Conservation (phyloP, 2,797 vertebrate species). For the Coregonus sp. region DNA sequence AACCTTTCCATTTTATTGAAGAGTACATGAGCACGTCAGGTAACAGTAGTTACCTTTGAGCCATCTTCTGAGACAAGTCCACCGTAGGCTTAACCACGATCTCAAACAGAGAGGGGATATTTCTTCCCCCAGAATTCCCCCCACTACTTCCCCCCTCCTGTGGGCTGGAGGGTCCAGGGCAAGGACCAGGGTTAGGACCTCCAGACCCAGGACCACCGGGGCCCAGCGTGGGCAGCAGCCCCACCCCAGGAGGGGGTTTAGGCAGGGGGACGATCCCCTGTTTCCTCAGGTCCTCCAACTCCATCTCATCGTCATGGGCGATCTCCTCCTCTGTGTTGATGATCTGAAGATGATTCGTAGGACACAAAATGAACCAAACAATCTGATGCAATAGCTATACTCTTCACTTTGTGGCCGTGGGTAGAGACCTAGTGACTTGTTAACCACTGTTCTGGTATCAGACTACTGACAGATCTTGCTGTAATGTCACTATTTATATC, state of each 20-base stretch:
- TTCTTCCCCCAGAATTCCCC: conserved; percentile 77
- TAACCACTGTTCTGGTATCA: background rate
- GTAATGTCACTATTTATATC: background rate
- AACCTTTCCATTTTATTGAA: background rate
- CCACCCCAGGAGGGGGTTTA: conserved; percentile 93
- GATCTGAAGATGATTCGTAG: conserved; percentile 72
- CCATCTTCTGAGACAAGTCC: conserved; percentile 93
- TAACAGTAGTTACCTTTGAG: conserved; percentile 78
- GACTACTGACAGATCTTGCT: background rate
- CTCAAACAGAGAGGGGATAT: conserved; percentile 97
- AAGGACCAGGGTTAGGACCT: conserved; percentile 40
- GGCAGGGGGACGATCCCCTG: conserved; percentile 94
- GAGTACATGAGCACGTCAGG: background rate
- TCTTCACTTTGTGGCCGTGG: background rate
- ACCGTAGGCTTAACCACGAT: conserved; percentile 96
- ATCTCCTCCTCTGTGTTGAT: conserved; percentile 92
- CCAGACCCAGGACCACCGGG: conserved; percentile 81
- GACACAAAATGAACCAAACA: background rate
- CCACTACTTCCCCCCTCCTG: conserved; percentile 36
- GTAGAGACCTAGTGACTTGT: background rate
- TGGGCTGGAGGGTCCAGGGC: conserved; percentile 2
- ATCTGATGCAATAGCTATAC: background rate
- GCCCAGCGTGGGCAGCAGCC: conserved; percentile 91
- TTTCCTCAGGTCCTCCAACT: conserved; percentile 90
- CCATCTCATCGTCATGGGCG: conserved; percentile 91